Evolutionary conservation across 2,113 vertebrate species (phyloP), one percentile per base, ranked within the genome.

Genomic region (Cottus gobio): DNA sequence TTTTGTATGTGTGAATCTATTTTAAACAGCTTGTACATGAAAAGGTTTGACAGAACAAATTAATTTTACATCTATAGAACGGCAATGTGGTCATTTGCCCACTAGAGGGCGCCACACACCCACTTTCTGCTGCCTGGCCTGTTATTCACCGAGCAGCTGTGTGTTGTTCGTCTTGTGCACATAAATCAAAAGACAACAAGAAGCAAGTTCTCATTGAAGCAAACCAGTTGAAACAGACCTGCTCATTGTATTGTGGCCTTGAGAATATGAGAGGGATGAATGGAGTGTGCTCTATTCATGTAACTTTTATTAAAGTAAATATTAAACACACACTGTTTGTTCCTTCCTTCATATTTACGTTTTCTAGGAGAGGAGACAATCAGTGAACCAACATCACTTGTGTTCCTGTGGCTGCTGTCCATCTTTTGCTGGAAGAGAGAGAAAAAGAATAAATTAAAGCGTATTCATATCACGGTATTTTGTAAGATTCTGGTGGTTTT

Each of bases 101-200:
- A 92, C 83, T 61, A 92, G 91, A 85, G 75, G 91, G 73, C 77
- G 83, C 57, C 52, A 46, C 62, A 42, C 0, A 24, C 50, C 58
- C 52, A 85, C 10, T 42, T 36, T 81, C 5, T 20, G 2, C 20
- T 63, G 39, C 9, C 0, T n/a, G 2, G 24, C 52, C 15, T 2
- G 9, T 10, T 5, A 16, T 12, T 30, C 10, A 16, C 37, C 3
- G 0, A 13, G 15, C 1, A 7, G 7, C 2, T 48, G n/a, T 9
- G 5, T 12, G 15, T 20, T 50, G n/a, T n/a, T 22, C 0, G 24
- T 48, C 58, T 7, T 24, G 7, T 54, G 34, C 24, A 54, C 16
- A 62, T n/a, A 56, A 7, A 75, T 56, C 8, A 61, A 31, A 42
- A 2, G 22, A 6, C 6, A 34, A 34, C 3, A 56, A 57, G 37